Base-by-base conservation (phyloP, 1,140 invertebrate species). In the Penaeus indicus region DNA sequence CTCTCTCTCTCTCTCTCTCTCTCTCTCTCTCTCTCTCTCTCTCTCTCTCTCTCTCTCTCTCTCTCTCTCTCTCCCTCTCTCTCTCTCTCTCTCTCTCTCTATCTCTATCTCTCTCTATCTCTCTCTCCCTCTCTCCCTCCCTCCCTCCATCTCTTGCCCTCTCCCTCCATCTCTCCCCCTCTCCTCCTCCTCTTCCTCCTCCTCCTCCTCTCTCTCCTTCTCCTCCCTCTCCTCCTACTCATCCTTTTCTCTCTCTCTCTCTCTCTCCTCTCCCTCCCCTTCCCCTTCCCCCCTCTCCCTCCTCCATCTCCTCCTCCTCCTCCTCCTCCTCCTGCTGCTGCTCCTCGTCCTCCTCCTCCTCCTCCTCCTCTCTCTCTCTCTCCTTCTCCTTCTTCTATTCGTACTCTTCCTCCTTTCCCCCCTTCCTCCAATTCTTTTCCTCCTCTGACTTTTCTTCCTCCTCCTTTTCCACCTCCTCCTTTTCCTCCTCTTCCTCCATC, bases 41-140 rank as follows among this genome's bases (percentile, higher is more conserved):
- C 5, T 5, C 38, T 5, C 5, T 5, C 5, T 5, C 5, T 5
- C 5, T 5, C 5, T 5, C 5, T 38, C 38, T 38, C 5, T 5
- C 38, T 5, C 5, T 5, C 5, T 5, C 5, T 5, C 5, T 5
- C 5, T 5, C 5, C 5, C 5, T 5, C 5, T 38, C 38, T 5
- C 5, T 5, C 5, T 5, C 5, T 5, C 5, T 5, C 5, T 38
- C 38, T 5, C 5, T 38, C 5, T 5, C 5, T 5, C 5, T 5
- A 3, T 5, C 5, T 5, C 5, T 5, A 3, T 5, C 5, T 5
- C 5, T 5, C 5, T 5, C 5, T 5, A 3, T 38, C 38, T 5
- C 5, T 5, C 5, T 5, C 5, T 5, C 5, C 38, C 5, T 5
- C 5, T 5, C 5, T 5, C 5, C 38, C 5, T 5, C 5, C 38